Conservation (phyloP, 2,113 vertebrate genomes). For the Merops nubicus region DNA sequence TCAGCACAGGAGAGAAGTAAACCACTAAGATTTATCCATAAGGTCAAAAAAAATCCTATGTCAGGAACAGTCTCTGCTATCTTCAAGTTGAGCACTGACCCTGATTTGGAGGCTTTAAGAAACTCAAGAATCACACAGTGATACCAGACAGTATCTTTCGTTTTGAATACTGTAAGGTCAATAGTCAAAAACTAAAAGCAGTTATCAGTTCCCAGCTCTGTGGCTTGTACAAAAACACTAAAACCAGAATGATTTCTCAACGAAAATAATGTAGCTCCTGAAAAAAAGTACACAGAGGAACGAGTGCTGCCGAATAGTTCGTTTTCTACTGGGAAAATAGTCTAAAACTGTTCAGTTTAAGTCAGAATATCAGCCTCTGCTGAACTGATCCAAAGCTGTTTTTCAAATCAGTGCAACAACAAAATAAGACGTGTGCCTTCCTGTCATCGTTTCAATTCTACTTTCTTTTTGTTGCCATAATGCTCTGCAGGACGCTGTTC, state of each 20-base stretch:
- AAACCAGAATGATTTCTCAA: not conserved
- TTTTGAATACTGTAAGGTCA: not conserved
- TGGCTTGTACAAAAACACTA: not conserved
- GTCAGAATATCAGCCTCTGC: not conserved
- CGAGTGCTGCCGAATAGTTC: constrained; percentile 12
- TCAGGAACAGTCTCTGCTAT: not conserved
- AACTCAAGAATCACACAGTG: not conserved
- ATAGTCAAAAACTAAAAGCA: not conserved
- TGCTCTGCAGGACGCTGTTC: not conserved
- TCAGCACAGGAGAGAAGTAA: not conserved
- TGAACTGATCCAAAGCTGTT: constrained; percentile 29
- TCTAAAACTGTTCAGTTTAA: not conserved
- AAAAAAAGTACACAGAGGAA: not conserved
- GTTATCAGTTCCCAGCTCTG: not conserved
- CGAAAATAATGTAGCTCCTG: not conserved
- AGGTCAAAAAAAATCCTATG: not conserved
- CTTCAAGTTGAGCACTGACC: not conserved
- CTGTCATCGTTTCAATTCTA: not conserved
- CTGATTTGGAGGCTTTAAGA: not conserved
- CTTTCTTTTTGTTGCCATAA: not conserved
- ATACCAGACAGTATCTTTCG: not conserved
- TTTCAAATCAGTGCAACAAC: not conserved
- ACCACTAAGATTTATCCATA: not conserved
- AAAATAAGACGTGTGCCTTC: constrained; percentile 26
- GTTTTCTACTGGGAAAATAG: constrained; percentile 28